Conservation (phyloP, 2,888 invertebrate genomes). For the Eristalis arbustorum region DNA sequence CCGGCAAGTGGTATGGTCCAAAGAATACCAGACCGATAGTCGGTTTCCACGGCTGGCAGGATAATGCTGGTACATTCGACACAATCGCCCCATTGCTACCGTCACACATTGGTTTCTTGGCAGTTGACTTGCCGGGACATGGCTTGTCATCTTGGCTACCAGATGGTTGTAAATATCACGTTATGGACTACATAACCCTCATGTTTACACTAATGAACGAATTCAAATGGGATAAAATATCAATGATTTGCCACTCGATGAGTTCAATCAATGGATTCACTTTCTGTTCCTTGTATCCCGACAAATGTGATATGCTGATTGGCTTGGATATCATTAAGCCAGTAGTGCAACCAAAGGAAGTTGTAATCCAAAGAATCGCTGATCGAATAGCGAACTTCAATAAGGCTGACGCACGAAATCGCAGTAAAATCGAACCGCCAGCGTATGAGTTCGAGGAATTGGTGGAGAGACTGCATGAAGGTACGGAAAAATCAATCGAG, state of each 20-base stretch:
- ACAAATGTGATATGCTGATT: constrained; percentile 80
- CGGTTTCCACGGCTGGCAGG: constrained; percentile 89
- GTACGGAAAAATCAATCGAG: constrained; percentile 82
- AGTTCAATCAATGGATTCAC: constrained; percentile 84
- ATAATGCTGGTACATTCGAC: constrained; percentile 89
- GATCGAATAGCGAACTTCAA: constrained; percentile 80
- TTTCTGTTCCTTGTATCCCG: constrained; percentile 84
- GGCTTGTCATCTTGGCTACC: constrained; percentile 87
- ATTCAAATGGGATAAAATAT: constrained; percentile 86
- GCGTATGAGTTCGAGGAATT: constrained; percentile 84
- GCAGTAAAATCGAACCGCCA: constrained; percentile 82
- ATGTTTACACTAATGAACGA: constrained; percentile 83
- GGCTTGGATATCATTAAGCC: constrained; percentile 77
- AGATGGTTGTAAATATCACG: constrained; percentile 82
- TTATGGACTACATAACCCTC: constrained; percentile 79
- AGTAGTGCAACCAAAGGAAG: constrained; percentile 71
- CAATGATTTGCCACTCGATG: constrained; percentile 86
- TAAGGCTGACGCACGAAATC: constrained; percentile 77
- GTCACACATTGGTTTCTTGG: constrained; percentile 81
- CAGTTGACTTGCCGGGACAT: constrained; percentile 87
- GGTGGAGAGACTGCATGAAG: constrained; percentile 82
- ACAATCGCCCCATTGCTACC: constrained; percentile 84
- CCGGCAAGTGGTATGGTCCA: constrained; percentile 87
- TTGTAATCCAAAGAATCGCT: constrained; percentile 76
- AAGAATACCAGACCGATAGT: constrained; percentile 84